phyloP scores from a whole-genome alignment of 2,797 vertebrate species.

The Crax fasciolata region DNA sequence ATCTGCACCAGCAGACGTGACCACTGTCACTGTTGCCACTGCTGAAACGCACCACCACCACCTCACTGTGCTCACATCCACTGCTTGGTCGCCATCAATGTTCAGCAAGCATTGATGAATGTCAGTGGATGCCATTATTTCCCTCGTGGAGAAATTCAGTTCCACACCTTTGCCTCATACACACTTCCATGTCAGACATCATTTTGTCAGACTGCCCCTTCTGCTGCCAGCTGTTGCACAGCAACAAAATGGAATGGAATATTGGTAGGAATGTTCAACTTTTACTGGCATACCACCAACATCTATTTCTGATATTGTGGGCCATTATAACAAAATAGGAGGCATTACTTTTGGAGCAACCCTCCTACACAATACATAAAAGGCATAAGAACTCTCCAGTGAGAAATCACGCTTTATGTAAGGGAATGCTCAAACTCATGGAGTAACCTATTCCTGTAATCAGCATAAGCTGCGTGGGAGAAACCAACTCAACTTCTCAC shows the following conservation, averaged over 20 bases:
- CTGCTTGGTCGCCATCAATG: too few species aligned
- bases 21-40: too few species aligned
- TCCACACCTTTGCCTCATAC: too few species aligned
- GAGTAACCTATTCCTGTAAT: conserved; percentile 2
- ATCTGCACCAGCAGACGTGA: too few species aligned
- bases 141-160: too few species aligned
- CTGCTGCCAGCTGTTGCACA: too few species aligned
- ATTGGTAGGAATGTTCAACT: not conserved
- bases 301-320: not conserved
- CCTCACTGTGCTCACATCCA: too few species aligned
- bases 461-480: conserved; percentile 21
- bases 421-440: not conserved
- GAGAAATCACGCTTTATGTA: not conserved
- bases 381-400: not conserved
- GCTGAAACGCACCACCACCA: too few species aligned
- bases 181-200: too few species aligned
- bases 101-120: too few species aligned
- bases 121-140: too few species aligned
- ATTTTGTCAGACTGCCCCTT: too few species aligned
- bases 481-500: conserved; percentile 45
- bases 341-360: not conserved
- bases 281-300: not conserved
- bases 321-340: not conserved
- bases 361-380: not conserved
- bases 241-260: not conserved